Evolutionary conservation across 2,113 vertebrate genomes (phyloP), one percentile per base, ranked within the genome.

Genomic region (Sporophila hypoxantha): DNA sequence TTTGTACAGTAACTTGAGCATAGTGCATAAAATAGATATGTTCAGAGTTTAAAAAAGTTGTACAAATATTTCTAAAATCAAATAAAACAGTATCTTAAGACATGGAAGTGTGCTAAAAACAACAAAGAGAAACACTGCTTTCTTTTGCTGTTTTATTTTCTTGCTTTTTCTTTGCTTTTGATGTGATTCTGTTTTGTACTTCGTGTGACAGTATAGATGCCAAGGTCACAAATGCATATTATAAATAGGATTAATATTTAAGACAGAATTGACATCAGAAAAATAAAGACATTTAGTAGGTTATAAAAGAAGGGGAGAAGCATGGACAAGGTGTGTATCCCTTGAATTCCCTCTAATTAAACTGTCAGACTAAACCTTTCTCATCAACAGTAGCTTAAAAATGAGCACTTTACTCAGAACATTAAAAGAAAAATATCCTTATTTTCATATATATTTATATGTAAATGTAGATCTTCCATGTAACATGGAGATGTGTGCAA

Each of bases 1-100:
- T 97, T 97, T 97, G 97, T 97, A 97, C 92, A 98, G 96, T 97
- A 96, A 96, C 94, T 97, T 96, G 95, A 96, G 94, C 97, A 95
- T 97, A 97, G 97, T 97, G 96, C 94, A 97, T 97, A 97, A 95
- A 92, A 94, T 93, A 96, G 86, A 52, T 96, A 95, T 97, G 95
- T 97, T 94, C 90, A 94, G 87, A 96, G 90, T 95, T 93, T 88
- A 93, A 93, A 86, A 74, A 88, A 92, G 79, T 92, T 95, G 96
- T 96, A 96, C 90, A 97, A 96, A 95, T 96, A 93, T 95, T 95
- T 97, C 92, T 96, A 96, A 96, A 96, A 96, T 94, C 90, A 92
- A 97, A 94, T 97, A 96, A 96, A 96, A 95, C 44, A 87, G 74
- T 96, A 95, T 96, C 86, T 91, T 96, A 95, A 92, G 81, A 79